Percentiles rank a stretch among this genome's conserved stretches.
Conservation (phyloP, 2,888 invertebrate genomes). For the Hylaea fasciaria region DNA sequence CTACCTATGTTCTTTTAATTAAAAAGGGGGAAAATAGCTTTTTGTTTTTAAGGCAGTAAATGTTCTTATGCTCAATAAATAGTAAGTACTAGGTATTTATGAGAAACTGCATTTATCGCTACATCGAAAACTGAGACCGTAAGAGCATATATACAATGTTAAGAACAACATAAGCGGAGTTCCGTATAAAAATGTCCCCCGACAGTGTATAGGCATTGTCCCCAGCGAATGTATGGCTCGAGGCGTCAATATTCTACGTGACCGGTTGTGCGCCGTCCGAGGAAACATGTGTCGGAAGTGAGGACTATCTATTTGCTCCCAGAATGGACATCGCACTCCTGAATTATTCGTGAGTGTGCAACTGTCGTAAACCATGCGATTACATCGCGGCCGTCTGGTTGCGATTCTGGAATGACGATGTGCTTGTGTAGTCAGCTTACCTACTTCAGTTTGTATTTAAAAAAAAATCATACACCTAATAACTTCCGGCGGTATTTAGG, state of each 20-base stretch:
- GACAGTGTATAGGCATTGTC: conserved; percentile 69
- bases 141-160: conserved; percentile 15
- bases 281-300: conserved; percentile 84
- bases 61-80: no score
- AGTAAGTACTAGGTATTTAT: no score
- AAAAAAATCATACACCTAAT: no score
- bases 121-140: background rate
- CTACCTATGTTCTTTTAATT: no score
- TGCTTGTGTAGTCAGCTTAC: no score
- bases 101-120: background rate
- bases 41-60: no score
- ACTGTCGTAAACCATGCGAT: conserved; percentile 48
- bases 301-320: conserved; percentile 81
- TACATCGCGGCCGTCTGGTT: conserved; percentile 38
- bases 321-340: conserved; percentile 74
- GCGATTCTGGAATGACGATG: conserved; percentile 33
- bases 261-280: conserved; percentile 76
- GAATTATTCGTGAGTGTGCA: conserved; percentile 73
- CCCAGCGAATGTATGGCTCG: conserved; percentile 71
- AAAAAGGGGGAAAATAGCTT: no score
- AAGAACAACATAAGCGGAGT: conserved; percentile 36
- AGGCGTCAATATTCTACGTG: conserved; percentile 85
- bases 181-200: conserved; percentile 64
- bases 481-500: no score
- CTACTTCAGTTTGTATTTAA: no score